A percentile compares a stretch with the other conserved stretches of the same genome.
These are phyloP conservation scores for Dichetophora obliterata DNA, from an alignment of 2,888 invertebrate species.

Conservation along the genomic window DNA sequence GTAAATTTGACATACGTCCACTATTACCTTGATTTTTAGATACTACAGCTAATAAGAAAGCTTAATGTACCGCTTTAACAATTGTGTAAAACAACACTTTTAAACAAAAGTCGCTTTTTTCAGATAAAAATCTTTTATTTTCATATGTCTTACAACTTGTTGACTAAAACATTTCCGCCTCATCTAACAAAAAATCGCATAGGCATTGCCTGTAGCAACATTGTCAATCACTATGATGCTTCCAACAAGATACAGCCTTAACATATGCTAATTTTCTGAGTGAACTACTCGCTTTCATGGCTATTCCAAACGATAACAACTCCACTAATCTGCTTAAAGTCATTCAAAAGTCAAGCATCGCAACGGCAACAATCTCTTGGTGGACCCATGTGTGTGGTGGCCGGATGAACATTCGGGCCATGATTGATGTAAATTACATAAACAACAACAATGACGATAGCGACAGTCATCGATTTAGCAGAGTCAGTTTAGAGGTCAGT, in stretches of 20 bases:
- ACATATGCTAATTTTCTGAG: neutral
- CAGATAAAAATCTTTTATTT: no score
- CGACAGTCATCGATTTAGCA: neutral
- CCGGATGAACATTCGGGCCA: neutral
- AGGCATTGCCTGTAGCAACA: no score
- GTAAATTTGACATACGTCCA: no score
- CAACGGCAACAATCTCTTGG: neutral
- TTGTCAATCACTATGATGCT: no score
- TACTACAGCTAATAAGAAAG: no score
- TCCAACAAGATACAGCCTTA: neutral
- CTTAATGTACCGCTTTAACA: no score
- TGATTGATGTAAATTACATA: conserved; percentile 14
- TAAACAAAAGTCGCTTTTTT: no score
- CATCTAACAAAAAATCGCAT: no score
- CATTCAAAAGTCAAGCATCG: conserved; percentile 18
- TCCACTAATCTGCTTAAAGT: conserved; percentile 12
- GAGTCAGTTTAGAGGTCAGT: neutral
- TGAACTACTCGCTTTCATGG: neutral
- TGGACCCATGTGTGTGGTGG: neutral
- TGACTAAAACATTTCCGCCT: no score
- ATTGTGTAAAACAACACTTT: no score
- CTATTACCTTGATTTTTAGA: no score
- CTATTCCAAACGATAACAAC: neutral
- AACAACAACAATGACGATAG: neutral
- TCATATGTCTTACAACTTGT: no score